These are phyloP conservation scores for Sesia bembeciformis DNA, from an alignment of 2,888 invertebrate species.

Conservation along the genomic window DNA sequence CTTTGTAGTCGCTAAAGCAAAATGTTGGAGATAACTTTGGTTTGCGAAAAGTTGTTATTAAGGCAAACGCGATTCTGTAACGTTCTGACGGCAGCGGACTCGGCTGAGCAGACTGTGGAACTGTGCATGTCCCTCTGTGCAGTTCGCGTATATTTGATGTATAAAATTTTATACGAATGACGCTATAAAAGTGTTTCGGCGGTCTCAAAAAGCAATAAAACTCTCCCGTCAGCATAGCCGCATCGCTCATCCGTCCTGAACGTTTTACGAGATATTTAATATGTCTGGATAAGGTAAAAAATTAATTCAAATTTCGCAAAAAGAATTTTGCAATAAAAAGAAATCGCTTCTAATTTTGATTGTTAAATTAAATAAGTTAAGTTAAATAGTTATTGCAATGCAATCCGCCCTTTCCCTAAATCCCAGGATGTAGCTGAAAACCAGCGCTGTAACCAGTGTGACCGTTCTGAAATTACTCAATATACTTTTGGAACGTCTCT, in stretches of 20 bases:
- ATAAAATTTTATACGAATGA: conserved; percentile 11
- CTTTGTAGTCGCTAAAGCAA: not conserved
- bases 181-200: conserved; percentile 12
- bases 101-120: not conserved
- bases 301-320: too few relatives aligned
- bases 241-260: conserved; percentile 6
- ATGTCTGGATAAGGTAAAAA: not conserved
- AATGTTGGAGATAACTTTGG: conserved; percentile 1
- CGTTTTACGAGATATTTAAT: conserved; percentile 6
- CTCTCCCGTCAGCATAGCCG: conserved; percentile 6
- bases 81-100: not conserved
- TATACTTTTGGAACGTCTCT: too few relatives aligned
- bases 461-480: too few relatives aligned
- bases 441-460: too few relatives aligned
- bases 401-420: too few relatives aligned
- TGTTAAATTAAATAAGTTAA: too few relatives aligned
- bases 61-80: not conserved
- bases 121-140: not conserved
- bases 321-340: too few relatives aligned
- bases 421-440: too few relatives aligned
- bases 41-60: conserved; percentile 1
- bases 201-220: conserved; percentile 11
- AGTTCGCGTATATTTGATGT: conserved; percentile 6
- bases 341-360: too few relatives aligned
- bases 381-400: too few relatives aligned